Evolutionary conservation across 35 echinoderm and acorn worm genomes (phyloP).

Genomic region (Apostichopus californicus): DNA sequence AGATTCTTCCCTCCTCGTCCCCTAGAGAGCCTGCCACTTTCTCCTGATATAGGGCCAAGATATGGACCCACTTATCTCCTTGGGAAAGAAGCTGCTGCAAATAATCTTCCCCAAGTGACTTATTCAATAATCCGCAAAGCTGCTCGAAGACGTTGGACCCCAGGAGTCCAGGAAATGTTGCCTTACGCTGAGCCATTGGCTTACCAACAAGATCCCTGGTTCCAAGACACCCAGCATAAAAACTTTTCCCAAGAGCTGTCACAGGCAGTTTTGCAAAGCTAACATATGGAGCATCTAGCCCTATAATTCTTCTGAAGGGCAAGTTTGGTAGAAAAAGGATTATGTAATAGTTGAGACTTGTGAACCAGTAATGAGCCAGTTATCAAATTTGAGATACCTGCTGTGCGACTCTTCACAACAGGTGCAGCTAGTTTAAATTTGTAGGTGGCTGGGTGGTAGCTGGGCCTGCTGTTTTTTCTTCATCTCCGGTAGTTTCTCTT

Average conservation of each 20-base stretch:
- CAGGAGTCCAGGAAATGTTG: background rate
- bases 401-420: slow-evolving; percentile 47
- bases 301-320: background rate
- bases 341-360: slow-evolving; percentile 24
- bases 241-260: background rate
- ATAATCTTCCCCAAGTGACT: background rate
- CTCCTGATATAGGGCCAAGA: slow-evolving; percentile 52
- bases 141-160: background rate
- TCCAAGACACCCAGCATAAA: slow-evolving; percentile 18
- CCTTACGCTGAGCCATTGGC: background rate
- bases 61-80: slow-evolving; percentile 23
- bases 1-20: background rate
- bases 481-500: slow-evolving; percentile 46
- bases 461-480: background rate
- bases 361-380: background rate
- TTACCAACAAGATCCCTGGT: background rate
- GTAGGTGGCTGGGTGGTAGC: background rate
- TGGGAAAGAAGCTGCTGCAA: background rate
- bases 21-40: background rate
- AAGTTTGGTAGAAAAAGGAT: background rate
- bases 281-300: slow-evolving; percentile 40
- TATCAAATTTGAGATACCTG: background rate
- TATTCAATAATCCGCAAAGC: background rate
- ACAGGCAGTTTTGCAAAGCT: slow-evolving; percentile 44
- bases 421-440: slow-evolving; percentile 55